Conservation (phyloP, 2,888 invertebrate genomes). For the Diadegma fenestrale region DNA sequence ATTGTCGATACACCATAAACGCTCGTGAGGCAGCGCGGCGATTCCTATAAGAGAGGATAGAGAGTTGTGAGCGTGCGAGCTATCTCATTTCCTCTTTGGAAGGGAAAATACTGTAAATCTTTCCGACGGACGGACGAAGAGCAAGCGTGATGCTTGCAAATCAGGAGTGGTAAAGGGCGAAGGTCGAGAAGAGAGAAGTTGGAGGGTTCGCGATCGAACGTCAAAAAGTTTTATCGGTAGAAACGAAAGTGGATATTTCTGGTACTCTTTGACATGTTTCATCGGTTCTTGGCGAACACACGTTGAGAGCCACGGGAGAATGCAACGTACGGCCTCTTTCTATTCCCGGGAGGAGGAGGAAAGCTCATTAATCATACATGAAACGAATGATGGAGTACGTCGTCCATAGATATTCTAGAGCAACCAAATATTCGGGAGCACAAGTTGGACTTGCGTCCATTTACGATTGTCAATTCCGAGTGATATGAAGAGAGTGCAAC, state of each 20-base stretch:
- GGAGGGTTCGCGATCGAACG: constrained; percentile 36
- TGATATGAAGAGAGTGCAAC: background rate
- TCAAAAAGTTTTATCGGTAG: constrained; percentile 34
- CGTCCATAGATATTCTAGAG: constrained; percentile 6
- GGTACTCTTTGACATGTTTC: constrained; percentile 26
- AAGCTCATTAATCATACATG: constrained; percentile 51
- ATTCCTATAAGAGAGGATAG: constrained; percentile 7
- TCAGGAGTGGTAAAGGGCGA: constrained; percentile 43
- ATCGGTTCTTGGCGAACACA: constrained; percentile 6
- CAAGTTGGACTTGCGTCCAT: constrained; percentile 5
- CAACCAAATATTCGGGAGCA: background rate
- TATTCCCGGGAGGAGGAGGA: constrained; percentile 16
- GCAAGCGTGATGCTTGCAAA: constrained; percentile 45
- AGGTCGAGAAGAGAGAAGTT: constrained; percentile 56
- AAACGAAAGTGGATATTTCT: constrained; percentile 37
- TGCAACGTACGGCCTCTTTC: constrained; percentile 6
- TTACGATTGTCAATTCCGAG: background rate
- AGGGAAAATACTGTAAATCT: constrained; percentile 47
- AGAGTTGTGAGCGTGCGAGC: constrained; percentile 2
- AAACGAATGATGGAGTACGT: constrained; percentile 45
- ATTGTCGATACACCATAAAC: constrained; percentile 57
- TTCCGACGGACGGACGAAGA: constrained; percentile 29
- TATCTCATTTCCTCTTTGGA: constrained; percentile 58
- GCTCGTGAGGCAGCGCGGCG: constrained; percentile 2
- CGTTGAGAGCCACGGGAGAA: constrained; percentile 24